A percentile compares a stretch with the other conserved stretches of the same genome.
phyloP scores from a whole-genome alignment of 1,140 invertebrate genomes.

The Zaprionus gabonicus region DNA sequence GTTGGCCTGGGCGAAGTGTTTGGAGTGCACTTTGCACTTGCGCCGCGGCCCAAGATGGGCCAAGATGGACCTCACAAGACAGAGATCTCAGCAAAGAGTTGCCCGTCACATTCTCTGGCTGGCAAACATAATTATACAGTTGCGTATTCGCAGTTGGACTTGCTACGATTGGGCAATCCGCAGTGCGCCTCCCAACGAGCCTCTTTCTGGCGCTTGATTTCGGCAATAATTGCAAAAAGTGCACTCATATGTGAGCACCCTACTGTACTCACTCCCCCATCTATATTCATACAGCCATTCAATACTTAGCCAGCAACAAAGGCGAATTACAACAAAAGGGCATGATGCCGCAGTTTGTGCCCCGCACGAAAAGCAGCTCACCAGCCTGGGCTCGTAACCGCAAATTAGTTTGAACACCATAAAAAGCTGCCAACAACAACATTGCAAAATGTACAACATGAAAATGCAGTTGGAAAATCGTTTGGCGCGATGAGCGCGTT shows the following conservation, averaged over 20 bases:
- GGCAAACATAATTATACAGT: slow-evolving; percentile 1
- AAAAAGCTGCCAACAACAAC: slow-evolving; percentile 69
- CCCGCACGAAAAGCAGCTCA: slow-evolving; percentile 39
- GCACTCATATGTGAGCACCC: slow-evolving; percentile 34
- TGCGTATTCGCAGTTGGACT: not conserved
- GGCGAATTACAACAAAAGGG: slow-evolving; percentile 68
- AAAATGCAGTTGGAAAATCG: slow-evolving; percentile 64
- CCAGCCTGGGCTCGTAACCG: slow-evolving; percentile 52
- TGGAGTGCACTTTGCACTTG: slow-evolving; percentile 4
- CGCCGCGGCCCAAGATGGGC: not conserved
- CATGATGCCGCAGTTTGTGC: slow-evolving; percentile 75
- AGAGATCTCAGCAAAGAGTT: not conserved
- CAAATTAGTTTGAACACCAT: slow-evolving; percentile 80
- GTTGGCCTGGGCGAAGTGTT: not conserved
- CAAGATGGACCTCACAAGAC: slow-evolving; percentile 1
- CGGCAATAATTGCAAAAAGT: slow-evolving; percentile 59
- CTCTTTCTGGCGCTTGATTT: not conserved
- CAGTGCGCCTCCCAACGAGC: not conserved
- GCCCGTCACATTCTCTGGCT: slow-evolving; percentile 3
- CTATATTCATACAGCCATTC: slow-evolving; percentile 38
- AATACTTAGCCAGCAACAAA: slow-evolving; percentile 44
- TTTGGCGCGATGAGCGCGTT: slow-evolving; percentile 13
- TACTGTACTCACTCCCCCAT: slow-evolving; percentile 18
- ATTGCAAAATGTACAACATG: slow-evolving; percentile 61
- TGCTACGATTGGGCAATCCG: not conserved